Evolutionary conservation across 2,888 invertebrate genomes (phyloP).

Genomic region (Drosophila nr. medialis): DNA sequence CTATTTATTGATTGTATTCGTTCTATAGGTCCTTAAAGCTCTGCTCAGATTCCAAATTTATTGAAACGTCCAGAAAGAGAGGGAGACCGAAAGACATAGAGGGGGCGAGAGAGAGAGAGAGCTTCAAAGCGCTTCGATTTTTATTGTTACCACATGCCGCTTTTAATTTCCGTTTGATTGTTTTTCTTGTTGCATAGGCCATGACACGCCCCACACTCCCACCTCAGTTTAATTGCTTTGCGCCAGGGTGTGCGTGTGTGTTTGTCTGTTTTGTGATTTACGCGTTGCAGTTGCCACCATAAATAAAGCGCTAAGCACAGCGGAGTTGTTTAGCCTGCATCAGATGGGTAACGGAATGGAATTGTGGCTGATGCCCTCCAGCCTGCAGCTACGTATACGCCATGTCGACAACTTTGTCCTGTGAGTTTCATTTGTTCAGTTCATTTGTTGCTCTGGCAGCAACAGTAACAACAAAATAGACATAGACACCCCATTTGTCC

Average conservation of each 20-base stretch:
- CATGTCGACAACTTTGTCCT: constrained; percentile 64
- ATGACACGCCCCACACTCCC: not conserved
- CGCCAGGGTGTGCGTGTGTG: constrained; percentile 20
- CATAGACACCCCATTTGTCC: constrained; percentile 18
- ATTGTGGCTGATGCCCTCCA: not conserved
- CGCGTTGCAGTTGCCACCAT: constrained; percentile 66
- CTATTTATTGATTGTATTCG: not conserved
- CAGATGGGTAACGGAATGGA: not conserved
- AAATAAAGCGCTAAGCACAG: constrained; percentile 66
- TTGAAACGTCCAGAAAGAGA: not conserved
- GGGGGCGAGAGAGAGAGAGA: not conserved
- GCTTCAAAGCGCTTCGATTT: constrained; percentile 38
- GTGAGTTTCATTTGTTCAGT: constrained; percentile 65
- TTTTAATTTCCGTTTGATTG: constrained; percentile 77
- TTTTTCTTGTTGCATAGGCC: constrained; percentile 53
- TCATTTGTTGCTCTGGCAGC: constrained; percentile 49
- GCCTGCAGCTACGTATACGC: constrained; percentile 27
- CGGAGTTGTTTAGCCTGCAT: not conserved
- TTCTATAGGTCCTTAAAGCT: not conserved
- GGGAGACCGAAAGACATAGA: not conserved
- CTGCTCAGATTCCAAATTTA: not conserved
- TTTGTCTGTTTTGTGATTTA: constrained; percentile 48
- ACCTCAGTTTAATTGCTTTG: constrained; percentile 67
- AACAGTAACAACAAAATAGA: constrained; percentile 6
- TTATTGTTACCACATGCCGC: constrained; percentile 70